Percentiles rank a stretch among this genome's conserved stretches.
Evolutionary conservation across 2,113 vertebrate genomes (phyloP).

Genomic region (Planiliza haematocheilus): DNA sequence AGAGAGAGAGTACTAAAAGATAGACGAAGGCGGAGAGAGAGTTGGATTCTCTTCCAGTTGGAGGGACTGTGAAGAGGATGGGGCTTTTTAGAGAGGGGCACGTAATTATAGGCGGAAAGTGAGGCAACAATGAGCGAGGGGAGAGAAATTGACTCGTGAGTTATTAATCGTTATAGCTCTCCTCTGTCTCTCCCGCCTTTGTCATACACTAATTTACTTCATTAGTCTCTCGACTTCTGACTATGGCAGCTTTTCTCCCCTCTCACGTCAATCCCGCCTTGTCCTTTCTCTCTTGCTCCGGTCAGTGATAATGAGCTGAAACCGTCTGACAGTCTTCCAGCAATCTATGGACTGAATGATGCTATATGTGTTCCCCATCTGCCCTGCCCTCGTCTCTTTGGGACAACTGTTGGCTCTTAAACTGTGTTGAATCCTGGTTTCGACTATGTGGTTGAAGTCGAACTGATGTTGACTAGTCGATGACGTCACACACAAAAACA

Average conservation of each 20-base stretch:
- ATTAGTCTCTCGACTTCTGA: constrained; percentile 38
- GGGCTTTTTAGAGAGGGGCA: neutral
- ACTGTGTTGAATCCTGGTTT: constrained; percentile 5
- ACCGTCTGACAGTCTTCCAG: constrained; percentile 23
- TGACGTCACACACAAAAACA: no score
- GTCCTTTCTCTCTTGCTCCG: constrained; percentile 11
- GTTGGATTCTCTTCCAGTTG: constrained; percentile 27
- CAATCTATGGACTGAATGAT: constrained; percentile 14
- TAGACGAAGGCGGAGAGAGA: constrained; percentile 42
- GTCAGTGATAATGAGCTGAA: constrained; percentile 56
- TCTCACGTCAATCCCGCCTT: neutral
- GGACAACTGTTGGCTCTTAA: constrained; percentile 16
- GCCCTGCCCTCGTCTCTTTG: neutral
- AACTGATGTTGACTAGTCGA: no score
- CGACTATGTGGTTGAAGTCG: no score
- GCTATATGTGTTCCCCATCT: constrained; percentile 15
- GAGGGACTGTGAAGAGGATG: constrained; percentile 15
- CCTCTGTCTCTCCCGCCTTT: constrained; percentile 14
- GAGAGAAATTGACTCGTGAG: constrained; percentile 33
- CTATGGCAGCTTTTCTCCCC: neutral
- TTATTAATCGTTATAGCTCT: constrained; percentile 37
- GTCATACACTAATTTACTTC: constrained; percentile 29
- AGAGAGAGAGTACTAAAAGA: neutral
- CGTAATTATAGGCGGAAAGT: constrained; percentile 28
- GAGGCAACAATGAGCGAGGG: neutral